Evolutionary conservation across 2,113 vertebrate genomes (phyloP).

Genomic region (Geococcyx californianus): DNA sequence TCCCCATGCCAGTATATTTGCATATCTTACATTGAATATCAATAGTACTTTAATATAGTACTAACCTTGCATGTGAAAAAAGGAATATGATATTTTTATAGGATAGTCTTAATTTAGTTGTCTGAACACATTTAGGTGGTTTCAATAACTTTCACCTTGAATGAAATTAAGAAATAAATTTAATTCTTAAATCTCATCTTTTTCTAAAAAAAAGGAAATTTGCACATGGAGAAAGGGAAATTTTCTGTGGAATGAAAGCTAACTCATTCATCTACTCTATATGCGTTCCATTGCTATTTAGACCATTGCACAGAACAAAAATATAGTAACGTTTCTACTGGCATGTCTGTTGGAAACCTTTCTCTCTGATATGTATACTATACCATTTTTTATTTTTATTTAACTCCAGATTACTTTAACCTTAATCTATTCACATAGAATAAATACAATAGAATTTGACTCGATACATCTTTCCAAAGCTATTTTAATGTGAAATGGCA

Average conservation of each 20-base stretch:
- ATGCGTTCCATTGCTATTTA: not conserved
- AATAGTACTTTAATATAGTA: not conserved
- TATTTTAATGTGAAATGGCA: slow-evolving; percentile 38
- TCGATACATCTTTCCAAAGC: not conserved
- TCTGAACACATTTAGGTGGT: not conserved
- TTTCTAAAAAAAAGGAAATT: not conserved
- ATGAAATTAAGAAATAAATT: not conserved
- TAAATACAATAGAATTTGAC: not conserved
- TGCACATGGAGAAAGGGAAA: not conserved
- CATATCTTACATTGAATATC: not conserved
- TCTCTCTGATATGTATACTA: not conserved
- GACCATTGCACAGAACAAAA: not conserved
- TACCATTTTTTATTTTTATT: not conserved
- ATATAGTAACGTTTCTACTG: not conserved
- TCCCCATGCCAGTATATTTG: not conserved
- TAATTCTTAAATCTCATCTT: not conserved
- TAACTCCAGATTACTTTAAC: not conserved
- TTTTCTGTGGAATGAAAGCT: not conserved
- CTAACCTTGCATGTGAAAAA: not conserved
- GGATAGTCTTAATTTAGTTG: not conserved
- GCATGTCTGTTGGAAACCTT: not conserved
- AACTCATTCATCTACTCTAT: not conserved
- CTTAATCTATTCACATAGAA: not conserved
- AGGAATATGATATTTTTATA: not conserved
- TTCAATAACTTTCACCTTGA: not conserved